Evolutionary conservation across 2,888 invertebrate species (phyloP), one percentile per base, ranked within the genome.

Genomic region (Geophilus truncorum): DNA sequence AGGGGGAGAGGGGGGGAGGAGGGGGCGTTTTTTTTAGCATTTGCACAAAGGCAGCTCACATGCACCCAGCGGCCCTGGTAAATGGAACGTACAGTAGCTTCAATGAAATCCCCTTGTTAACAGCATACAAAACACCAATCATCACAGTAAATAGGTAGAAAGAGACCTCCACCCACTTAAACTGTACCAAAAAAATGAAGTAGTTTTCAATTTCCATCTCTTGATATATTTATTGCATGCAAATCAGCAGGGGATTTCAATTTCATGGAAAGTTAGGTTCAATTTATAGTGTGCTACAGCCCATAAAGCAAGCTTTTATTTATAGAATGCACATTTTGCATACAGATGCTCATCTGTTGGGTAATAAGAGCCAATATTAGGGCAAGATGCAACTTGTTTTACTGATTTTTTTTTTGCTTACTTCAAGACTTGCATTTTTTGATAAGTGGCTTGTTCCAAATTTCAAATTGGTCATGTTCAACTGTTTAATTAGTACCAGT

Each of bases 361-460:
- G 9, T 40, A 12, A 32, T 32, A 9, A 9, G 32, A 32, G 4
- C 18, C 45, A 12, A 45, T 45, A 45, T 45, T 45, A 45, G 45
- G 45, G 45, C 21, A 4, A 21, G 21, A 21, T 6, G 57, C 57
- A 57, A 57, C 57, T 57, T 21, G 57, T 57, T 57, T 57, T 15
- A 45, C 18, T 45, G 18, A 12, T 18, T 45, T 45, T 45, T 45
- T 45, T 45, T 45, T 36, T 12, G 12, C 36, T 36, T 12, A 36
- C 36, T 36, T 51, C 7, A 9, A 9, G 12, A 12, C 12, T 57
- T 23, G 57, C 21, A 57, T 18, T 40, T 40, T 40, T 40, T 57
- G 57, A 57, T 57, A 23, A 57, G 57, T 57, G 57, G 23, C 57
- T 57, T 57, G 57, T 57, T 57, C 57, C 57, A 57, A 57, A 57